phyloP scores from a whole-genome alignment of 2,888 invertebrate genomes.

The Polietes domitor region DNA sequence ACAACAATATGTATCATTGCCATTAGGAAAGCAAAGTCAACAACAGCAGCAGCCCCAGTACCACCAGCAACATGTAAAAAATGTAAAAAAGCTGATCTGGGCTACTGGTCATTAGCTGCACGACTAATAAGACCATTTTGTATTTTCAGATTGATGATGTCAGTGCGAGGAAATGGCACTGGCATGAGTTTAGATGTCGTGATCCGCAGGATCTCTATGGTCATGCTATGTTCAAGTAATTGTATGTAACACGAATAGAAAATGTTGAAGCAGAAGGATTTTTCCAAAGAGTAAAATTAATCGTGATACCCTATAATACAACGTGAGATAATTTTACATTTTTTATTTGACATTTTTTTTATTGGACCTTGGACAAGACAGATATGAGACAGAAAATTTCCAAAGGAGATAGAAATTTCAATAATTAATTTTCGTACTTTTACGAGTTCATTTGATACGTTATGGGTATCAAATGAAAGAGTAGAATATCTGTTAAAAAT shows the following conservation, averaged over 20 bases:
- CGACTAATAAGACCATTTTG: slow-evolving; percentile 53
- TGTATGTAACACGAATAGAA: neutral
- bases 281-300: too few relatives aligned
- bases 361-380: too few relatives aligned
- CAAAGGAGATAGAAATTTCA: too few relatives aligned
- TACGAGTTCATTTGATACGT: too few relatives aligned
- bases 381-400: too few relatives aligned
- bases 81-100: neutral
- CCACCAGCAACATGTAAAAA: neutral
- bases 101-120: slow-evolving; percentile 28
- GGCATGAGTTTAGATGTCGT: slow-evolving; percentile 2
- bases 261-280: too few relatives aligned
- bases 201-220: neutral
- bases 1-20: neutral
- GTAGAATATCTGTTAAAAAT: too few relatives aligned
- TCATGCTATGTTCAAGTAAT: neutral
- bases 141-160: slow-evolving; percentile 59
- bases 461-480: too few relatives aligned
- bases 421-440: too few relatives aligned
- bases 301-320: too few relatives aligned
- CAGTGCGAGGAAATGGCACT: slow-evolving; percentile 33
- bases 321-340: too few relatives aligned
- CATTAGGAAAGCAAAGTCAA: neutral
- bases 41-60: neutral
- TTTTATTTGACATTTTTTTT: too few relatives aligned